phyloP scores from a whole-genome alignment of 2,113 vertebrate species.

The Podarcis cretensis region DNA sequence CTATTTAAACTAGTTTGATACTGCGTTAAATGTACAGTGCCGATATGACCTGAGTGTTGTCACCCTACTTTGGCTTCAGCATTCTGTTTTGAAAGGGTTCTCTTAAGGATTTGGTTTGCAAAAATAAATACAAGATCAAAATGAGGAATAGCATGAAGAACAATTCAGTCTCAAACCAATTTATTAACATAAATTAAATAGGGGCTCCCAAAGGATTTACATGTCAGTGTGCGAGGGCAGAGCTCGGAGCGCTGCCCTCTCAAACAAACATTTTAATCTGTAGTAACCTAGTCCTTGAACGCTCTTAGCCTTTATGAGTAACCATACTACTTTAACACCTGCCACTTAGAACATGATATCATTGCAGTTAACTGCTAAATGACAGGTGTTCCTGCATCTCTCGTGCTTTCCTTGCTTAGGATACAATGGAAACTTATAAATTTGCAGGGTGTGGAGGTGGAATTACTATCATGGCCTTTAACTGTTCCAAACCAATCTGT shows the following conservation, averaged over 20 bases:
- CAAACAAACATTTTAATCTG: constrained; percentile 42
- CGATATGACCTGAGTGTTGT: too few relatives aligned
- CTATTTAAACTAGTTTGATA: too few relatives aligned
- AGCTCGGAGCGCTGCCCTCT: constrained; percentile 46
- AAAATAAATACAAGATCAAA: background rate
- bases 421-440: constrained; percentile 20
- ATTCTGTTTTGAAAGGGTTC: background rate
- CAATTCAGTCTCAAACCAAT: constrained; percentile 11
- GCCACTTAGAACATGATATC: constrained; percentile 62
- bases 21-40: too few relatives aligned
- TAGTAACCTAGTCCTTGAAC: constrained; percentile 60
- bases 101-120: background rate
- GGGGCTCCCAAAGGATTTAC: constrained; percentile 30
- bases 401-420: constrained; percentile 72
- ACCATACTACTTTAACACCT: constrained; percentile 65
- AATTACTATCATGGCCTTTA: constrained; percentile 10
- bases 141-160: background rate
- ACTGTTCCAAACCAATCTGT: background rate
- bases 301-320: constrained; percentile 50
- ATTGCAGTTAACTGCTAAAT: constrained; percentile 69
- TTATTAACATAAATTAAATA: constrained; percentile 32
- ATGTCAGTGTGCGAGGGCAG: constrained; percentile 31
- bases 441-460: constrained; percentile 37
- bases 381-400: constrained; percentile 73
- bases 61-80: background rate